phyloP scores from a whole-genome alignment of 2,888 invertebrate genomes.

The Lasioglossum leucozonium region DNA sequence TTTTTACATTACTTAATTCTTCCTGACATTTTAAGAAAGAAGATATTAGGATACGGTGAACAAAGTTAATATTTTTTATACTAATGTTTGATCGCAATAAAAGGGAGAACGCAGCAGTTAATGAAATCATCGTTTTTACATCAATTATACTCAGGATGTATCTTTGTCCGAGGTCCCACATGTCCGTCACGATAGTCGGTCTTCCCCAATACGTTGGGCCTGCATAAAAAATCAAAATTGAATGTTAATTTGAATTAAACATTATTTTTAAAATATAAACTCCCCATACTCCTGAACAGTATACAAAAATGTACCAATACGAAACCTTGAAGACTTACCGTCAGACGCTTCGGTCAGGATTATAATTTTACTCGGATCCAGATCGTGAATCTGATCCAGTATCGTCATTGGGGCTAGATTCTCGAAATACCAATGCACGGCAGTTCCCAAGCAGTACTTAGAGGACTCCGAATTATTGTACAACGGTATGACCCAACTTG shows the following conservation, averaged over 20 bases:
- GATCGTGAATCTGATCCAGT: slow-evolving; percentile 87
- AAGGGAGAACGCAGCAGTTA: no score
- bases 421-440: slow-evolving; percentile 94
- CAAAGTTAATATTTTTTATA: no score
- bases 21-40: no score
- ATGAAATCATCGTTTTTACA: slow-evolving; percentile 34
- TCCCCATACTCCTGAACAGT: no score
- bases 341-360: slow-evolving; percentile 93
- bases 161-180: slow-evolving; percentile 88
- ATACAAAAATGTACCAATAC: no score
- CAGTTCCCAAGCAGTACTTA: slow-evolving; percentile 88
- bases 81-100: no score
- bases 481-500: slow-evolving; percentile 87
- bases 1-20: no score
- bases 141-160: slow-evolving; percentile 89
- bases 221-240: background rate
- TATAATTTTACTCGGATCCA: slow-evolving; percentile 89
- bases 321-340: slow-evolving; percentile 82
- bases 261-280: no score
- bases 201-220: background rate
- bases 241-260: no score
- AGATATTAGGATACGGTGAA: no score
- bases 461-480: slow-evolving; percentile 60
- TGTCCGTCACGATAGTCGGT: background rate
- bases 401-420: slow-evolving; percentile 86